Percentiles rank a stretch among this genome's conserved stretches.
Evolutionary conservation across 2,797 vertebrate species (phyloP).

Genomic region (Myotis myotis): DNA sequence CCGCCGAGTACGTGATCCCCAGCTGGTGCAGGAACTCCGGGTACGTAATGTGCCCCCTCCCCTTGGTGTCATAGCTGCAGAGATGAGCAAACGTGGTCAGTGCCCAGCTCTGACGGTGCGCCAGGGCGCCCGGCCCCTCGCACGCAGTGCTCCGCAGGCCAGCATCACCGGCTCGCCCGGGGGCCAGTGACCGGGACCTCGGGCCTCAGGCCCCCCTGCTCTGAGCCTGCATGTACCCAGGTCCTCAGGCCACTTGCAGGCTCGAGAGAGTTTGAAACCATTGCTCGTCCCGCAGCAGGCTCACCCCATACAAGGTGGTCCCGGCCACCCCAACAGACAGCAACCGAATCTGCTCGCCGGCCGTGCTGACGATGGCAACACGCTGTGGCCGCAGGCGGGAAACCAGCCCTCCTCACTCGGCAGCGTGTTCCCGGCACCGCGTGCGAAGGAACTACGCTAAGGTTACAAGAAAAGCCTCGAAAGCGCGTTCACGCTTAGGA

Average conservation of each 20-base stretch:
- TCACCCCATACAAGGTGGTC: accelerated
- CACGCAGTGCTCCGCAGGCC: accelerated
- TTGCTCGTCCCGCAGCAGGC: background rate
- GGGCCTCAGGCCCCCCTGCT: accelerated
- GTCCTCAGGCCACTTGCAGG: background rate
- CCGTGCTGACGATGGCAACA: accelerated
- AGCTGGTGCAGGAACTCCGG: conserved; percentile 84
- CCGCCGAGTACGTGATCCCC: conserved; percentile 61
- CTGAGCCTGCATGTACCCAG: background rate
- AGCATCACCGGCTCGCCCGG: accelerated
- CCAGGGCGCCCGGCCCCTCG: too few species aligned
- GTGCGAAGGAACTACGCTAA: background rate
- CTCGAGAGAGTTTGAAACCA: background rate
- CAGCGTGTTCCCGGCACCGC: background rate
- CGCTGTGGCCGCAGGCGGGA: background rate
- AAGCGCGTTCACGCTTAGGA: background rate
- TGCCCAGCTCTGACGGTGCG: accelerated
- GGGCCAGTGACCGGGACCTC: accelerated
- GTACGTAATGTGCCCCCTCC: conserved; percentile 82
- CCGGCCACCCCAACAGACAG: background rate
- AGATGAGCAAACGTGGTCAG: conserved; percentile 27
- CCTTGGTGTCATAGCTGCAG: conserved; percentile 84
- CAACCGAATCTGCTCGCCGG: accelerated
- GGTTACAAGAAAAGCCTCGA: background rate
- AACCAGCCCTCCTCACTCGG: background rate